phyloP scores from a whole-genome alignment of 2,888 invertebrate genomes.

The Xanthorhoe designata region DNA sequence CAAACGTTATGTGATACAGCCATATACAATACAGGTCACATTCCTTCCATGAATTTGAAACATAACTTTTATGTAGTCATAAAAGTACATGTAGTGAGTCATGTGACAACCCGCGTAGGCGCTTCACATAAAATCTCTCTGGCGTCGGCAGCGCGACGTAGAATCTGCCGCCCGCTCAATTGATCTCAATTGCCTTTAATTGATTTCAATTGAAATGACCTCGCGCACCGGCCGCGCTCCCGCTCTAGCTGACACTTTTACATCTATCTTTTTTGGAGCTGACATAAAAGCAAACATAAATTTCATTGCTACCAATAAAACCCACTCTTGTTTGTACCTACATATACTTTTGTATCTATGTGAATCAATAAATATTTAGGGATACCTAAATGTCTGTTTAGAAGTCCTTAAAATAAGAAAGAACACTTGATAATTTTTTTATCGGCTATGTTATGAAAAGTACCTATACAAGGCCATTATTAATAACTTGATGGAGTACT shows the following conservation, averaged over 20 bases:
- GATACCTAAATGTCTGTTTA: background rate
- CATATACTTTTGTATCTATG: conserved; percentile 1
- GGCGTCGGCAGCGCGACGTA: conserved; percentile 77
- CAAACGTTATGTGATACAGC: background rate
- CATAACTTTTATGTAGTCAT: conserved; percentile 25
- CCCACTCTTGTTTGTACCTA: conserved; percentile 45
- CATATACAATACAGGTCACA: background rate
- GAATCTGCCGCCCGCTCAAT: conserved; percentile 84
- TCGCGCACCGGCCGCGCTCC: conserved; percentile 80
- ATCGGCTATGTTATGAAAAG: background rate
- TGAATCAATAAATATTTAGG: conserved; percentile 11
- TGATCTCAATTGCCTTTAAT: conserved; percentile 83
- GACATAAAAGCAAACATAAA: conserved; percentile 79
- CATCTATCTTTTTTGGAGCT: conserved; percentile 84
- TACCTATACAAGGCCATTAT: too few relatives aligned
- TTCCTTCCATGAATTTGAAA: conserved; percentile 9
- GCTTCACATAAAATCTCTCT: conserved; percentile 83
- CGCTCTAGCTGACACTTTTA: conserved; percentile 83
- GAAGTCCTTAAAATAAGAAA: too few relatives aligned
- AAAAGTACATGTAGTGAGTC: conserved; percentile 59
- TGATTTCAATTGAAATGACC: conserved; percentile 85
- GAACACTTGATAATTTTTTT: background rate
- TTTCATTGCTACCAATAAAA: conserved; percentile 70
- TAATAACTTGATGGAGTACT: too few relatives aligned
- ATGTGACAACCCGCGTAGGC: conserved; percentile 78